Percentiles rank a stretch among this genome's conserved stretches.
phyloP scores from a whole-genome alignment of 1,140 invertebrate species.

The Telenomus remus region DNA sequence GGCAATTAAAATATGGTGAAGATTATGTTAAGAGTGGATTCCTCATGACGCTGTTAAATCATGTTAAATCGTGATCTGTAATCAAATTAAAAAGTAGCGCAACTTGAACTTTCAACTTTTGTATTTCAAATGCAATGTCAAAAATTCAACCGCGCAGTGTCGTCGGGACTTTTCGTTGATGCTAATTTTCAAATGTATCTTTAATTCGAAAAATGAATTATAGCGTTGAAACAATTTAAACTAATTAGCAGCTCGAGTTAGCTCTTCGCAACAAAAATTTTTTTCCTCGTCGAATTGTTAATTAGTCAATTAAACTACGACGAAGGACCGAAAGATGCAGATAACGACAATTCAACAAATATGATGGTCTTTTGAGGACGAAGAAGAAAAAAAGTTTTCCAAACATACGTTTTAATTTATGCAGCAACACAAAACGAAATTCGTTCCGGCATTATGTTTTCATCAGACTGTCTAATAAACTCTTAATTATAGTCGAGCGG shows the following conservation, averaged over 20 bases:
- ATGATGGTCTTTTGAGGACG: not conserved
- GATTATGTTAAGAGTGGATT: conserved; percentile 1
- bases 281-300: not conserved
- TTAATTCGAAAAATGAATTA: no score
- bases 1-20: conserved; percentile 5
- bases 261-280: not conserved
- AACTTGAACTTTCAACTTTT: not conserved
- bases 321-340: not conserved
- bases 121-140: not conserved
- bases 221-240: no score
- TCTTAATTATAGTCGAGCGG: not conserved
- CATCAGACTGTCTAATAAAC: not conserved
- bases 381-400: not conserved
- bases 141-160: not conserved
- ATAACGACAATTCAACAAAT: not conserved
- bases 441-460: not conserved
- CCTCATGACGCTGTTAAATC: not conserved
- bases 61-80: no score
- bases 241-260: not conserved
- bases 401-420: conserved; percentile 3
- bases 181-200: no score
- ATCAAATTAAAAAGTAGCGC: not conserved
- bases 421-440: not conserved
- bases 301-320: not conserved
- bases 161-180: no score